These are phyloP conservation scores for Drosophila sordidula DNA, from an alignment of 2,888 invertebrate species.

Conservation along the genomic window DNA sequence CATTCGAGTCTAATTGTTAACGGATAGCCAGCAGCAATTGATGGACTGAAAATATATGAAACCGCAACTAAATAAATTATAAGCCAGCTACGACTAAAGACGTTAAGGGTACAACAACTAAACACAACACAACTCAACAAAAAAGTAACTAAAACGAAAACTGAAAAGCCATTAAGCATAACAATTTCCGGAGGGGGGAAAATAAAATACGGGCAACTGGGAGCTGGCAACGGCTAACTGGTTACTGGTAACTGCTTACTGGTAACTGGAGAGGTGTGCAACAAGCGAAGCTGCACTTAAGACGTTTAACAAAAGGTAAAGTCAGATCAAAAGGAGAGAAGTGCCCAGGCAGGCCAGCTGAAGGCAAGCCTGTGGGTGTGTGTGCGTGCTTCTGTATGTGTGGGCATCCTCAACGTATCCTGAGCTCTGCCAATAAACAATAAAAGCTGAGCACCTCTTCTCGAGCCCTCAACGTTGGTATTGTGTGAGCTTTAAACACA, in stretches of 20 bases:
- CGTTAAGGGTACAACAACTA: conserved; percentile 1
- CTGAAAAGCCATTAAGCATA: conserved; percentile 70
- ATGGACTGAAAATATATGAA: conserved; percentile 12
- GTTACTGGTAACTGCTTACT: neutral
- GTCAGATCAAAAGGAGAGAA: conserved; percentile 49
- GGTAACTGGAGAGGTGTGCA: conserved; percentile 56
- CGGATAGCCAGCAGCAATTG: conserved; percentile 19
- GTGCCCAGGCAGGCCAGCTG: conserved; percentile 20
- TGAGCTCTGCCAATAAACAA: conserved; percentile 68
- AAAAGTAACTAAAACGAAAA: conserved; percentile 28
- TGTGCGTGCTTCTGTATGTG: conserved; percentile 8
- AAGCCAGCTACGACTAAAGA: conserved; percentile 36
- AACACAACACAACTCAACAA: conserved; percentile 1
- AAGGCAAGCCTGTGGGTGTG: neutral
- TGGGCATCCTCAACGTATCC: conserved; percentile 24
- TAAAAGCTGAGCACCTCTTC: conserved; percentile 65
- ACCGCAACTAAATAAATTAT: conserved; percentile 60
- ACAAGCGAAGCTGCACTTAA: conserved; percentile 70
- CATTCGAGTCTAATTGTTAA: conserved; percentile 18
- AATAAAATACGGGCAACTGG: conserved; percentile 23
- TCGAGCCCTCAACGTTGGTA: conserved; percentile 31
- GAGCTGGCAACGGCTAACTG: neutral
- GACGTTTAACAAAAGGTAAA: conserved; percentile 65
- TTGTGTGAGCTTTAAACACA: conserved; percentile 74
- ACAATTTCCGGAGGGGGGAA: conserved; percentile 68